A percentile compares a stretch with the other conserved stretches of the same genome.
These are phyloP conservation scores for Aegithalos caudatus DNA, from an alignment of 2,113 vertebrate species.

Conservation along the genomic window DNA sequence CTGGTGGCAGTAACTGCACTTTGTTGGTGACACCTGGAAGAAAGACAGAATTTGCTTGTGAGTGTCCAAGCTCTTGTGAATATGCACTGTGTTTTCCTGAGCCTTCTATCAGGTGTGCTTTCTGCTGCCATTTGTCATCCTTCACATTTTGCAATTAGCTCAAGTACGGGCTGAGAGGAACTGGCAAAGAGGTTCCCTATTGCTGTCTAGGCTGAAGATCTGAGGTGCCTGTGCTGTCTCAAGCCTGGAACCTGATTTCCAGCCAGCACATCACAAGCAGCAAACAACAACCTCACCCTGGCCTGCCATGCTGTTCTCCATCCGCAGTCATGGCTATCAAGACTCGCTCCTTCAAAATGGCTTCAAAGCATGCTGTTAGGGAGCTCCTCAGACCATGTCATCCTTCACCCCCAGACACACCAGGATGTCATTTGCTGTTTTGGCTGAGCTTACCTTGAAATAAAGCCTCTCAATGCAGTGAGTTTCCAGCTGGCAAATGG, in stretches of 20 bases:
- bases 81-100: background rate
- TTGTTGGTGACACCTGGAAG: background rate
- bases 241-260: background rate
- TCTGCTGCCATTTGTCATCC: background rate
- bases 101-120: background rate
- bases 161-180: background rate
- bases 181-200: background rate
- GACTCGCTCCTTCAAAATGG: background rate
- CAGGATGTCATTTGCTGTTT: background rate
- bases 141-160: background rate
- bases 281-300: background rate
- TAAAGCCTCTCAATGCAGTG: background rate
- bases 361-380: background rate
- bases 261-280: background rate
- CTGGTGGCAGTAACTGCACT: background rate
- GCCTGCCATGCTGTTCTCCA: background rate
- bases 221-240: background rate
- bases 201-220: background rate
- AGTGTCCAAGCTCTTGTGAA: background rate
- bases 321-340: background rate
- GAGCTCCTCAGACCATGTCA: background rate
- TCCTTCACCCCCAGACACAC: background rate
- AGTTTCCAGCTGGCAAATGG: background rate
- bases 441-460: background rate
- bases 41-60: background rate